Percentiles rank a stretch among this genome's conserved stretches.
Conservation (phyloP, 2,113 vertebrate species). For the Gnathonemus echidnorhynchus region DNA sequence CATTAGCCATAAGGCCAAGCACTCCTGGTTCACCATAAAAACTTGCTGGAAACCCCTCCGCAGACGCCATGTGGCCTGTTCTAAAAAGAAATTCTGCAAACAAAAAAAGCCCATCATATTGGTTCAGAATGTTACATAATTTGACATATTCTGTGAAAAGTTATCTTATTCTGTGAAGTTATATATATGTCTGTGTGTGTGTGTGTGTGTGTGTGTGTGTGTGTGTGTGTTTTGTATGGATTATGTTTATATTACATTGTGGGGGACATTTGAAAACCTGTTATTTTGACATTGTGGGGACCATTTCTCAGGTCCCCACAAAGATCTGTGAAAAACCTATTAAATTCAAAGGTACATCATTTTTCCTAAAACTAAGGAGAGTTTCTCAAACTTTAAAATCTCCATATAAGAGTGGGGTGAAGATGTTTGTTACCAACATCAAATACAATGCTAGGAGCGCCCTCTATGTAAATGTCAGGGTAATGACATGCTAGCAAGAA, state of each 20-base stretch:
- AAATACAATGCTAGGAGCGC: not conserved
- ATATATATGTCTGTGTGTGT: not conserved
- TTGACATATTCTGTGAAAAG: not conserved
- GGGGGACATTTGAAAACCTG: too few relatives aligned
- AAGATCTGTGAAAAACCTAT: not conserved
- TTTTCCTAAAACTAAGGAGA: not conserved
- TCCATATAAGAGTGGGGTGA: not conserved
- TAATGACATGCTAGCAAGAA: not conserved
- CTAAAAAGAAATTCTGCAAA: not conserved
- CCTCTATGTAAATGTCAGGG: not conserved
- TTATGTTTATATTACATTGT: too few relatives aligned
- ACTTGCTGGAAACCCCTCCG: constrained; percentile 72
- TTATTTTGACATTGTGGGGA: too few relatives aligned
- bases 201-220: not conserved
- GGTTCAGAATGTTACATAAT: not conserved
- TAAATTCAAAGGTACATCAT: not conserved
- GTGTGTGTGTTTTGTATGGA: too few relatives aligned
- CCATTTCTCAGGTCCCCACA: too few relatives aligned
- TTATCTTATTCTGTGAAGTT: not conserved
- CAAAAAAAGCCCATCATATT: not conserved
- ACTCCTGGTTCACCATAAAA: constrained; percentile 81
- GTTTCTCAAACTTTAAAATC: not conserved
- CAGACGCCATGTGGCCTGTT: constrained; percentile 51
- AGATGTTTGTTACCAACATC: not conserved
- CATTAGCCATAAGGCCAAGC: constrained; percentile 75